Evolutionary conservation across 2,888 invertebrate species (phyloP), one percentile per base, ranked within the genome.

Genomic region (Stenoptilia bipunctidactyla): DNA sequence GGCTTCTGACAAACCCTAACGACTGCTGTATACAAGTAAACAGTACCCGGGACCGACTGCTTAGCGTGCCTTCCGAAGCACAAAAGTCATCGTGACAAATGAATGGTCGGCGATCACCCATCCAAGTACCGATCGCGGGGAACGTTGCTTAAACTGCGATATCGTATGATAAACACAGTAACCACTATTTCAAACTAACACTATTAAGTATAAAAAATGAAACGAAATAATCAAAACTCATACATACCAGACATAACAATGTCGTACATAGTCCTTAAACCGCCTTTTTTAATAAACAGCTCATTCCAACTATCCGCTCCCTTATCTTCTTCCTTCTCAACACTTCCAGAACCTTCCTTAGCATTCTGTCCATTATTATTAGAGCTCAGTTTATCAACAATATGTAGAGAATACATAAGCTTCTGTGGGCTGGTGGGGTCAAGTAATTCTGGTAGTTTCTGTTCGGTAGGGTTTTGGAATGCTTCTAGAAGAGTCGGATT

Each of bases 361-460:
- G 60, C 53, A 41, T 60, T 72, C 1, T 69, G 53, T 37, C 63
- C 53, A 47, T 51, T 61, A 36, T 64, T 76, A 43, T 52, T 72
- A 40, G 73, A 75, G 51, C 82, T 80, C 40, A 77, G 56, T 43
- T 80, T 82, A 47, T 82, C 82, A 42, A 97, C 93, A 49, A 97
- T 96, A 66, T 96, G 96, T 44, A 97, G 73, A 0, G 95, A 95
- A 66, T 97, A 97, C 94, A 97, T 96, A 39, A 97, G 88, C 64
- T 96, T 96, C 71, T 97, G 97, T 0, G 96, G 92, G 65, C 94
- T 94, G 15, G 90, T 89, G 0, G 96, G 93, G 75, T 96, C 93
- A 9, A 97, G 85, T 1, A 97, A 73, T 51, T 92, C 91, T 13
- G 89, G 87, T 36, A 95, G 71, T 38, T 89, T 88, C 56, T 85